Conservation (phyloP, 2,797 vertebrate genomes). For the Sebastes oblongus region DNA sequence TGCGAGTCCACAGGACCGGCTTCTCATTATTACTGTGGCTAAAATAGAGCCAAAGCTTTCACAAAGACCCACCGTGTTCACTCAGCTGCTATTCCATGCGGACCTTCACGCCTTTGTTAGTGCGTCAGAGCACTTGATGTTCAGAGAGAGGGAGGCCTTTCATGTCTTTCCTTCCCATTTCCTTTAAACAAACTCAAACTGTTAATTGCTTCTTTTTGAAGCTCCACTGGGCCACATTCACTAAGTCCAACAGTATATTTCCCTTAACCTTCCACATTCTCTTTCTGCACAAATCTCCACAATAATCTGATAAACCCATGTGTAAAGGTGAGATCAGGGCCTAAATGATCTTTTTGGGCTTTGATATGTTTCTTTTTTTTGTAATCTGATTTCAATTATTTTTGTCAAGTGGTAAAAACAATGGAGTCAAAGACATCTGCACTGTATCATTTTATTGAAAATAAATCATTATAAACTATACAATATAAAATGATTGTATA, state of each 20-base stretch:
- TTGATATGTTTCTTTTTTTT: neutral
- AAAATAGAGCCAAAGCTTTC: constrained; percentile 32
- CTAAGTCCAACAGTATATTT: constrained; percentile 7
- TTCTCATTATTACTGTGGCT: constrained; percentile 49
- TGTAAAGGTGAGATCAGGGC: neutral
- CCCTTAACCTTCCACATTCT: constrained; percentile 1
- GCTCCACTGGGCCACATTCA: constrained; percentile 4
- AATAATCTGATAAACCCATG: neutral
- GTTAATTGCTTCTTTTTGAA: constrained; percentile 48
- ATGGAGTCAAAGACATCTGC: neutral
- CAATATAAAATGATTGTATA: neutral
- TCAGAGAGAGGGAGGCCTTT: constrained; percentile 37
- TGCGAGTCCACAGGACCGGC: constrained; percentile 29
- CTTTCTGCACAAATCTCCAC: neutral
- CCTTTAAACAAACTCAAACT: constrained; percentile 44
- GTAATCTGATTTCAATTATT: neutral
- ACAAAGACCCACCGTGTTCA: constrained; percentile 35
- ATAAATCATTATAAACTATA: neutral
- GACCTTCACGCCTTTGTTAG: constrained; percentile 40
- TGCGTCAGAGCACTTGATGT: constrained; percentile 48
- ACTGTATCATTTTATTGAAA: neutral
- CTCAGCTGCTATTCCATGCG: constrained; percentile 29
- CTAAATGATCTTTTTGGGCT: neutral
- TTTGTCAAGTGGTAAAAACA: neutral
- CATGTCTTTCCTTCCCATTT: constrained; percentile 34